These are phyloP conservation scores for Calosoma granatense DNA, from an alignment of 1,140 invertebrate genomes.

Conservation along the genomic window DNA sequence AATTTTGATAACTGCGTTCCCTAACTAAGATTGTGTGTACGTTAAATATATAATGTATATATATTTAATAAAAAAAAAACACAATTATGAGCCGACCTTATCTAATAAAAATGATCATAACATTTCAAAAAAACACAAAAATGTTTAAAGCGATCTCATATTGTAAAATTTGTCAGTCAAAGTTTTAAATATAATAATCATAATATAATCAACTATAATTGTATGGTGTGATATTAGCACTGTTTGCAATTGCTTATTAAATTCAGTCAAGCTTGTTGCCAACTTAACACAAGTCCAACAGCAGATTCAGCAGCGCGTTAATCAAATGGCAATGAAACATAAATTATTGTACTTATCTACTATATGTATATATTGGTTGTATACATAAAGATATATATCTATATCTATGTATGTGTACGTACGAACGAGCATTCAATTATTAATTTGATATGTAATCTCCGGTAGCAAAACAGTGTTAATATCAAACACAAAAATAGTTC, in stretches of 20 bases:
- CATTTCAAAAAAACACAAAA: neutral
- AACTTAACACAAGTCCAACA: too few relatives aligned
- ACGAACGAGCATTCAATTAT: neutral
- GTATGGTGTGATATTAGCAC: neutral
- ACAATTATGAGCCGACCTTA: neutral
- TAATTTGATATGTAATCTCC: neutral
- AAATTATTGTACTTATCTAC: too few relatives aligned
- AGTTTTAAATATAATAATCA: neutral
- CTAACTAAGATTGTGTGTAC: neutral
- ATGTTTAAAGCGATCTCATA: neutral
- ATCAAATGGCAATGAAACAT: too few relatives aligned
- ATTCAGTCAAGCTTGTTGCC: too few relatives aligned
- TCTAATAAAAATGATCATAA: neutral
- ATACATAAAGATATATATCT: too few relatives aligned
- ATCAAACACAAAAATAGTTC: slow-evolving; percentile 5
- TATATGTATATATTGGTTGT: too few relatives aligned
- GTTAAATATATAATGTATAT: neutral
- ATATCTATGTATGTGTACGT: too few relatives aligned
- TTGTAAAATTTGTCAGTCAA: slow-evolving; percentile 8
- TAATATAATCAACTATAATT: too few relatives aligned
- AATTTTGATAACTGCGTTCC: too few relatives aligned
- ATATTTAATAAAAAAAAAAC: neutral
- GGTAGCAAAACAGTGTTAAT: neutral
- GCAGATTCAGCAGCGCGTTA: too few relatives aligned
- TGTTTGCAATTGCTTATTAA: slow-evolving; percentile 1